Conservation (phyloP, 2,113 vertebrate species). For the Buteo buteo region DNA sequence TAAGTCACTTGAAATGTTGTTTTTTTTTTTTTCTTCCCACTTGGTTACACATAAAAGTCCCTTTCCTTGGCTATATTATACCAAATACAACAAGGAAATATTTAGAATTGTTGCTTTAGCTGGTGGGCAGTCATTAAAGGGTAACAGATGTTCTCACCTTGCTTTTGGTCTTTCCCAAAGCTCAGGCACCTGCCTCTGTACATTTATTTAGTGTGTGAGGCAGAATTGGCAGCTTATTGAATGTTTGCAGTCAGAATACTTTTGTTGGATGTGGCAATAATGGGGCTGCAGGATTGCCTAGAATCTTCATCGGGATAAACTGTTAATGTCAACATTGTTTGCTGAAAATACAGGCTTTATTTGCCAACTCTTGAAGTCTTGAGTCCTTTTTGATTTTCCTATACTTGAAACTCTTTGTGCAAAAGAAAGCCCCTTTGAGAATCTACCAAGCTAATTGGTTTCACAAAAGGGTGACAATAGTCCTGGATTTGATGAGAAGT, state of each 20-base stretch:
- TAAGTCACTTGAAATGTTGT: neutral
- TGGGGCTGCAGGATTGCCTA: neutral
- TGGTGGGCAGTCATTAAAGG: neutral
- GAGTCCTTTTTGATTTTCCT: neutral
- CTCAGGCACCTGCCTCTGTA: neutral
- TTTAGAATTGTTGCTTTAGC: neutral
- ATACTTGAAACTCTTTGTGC: neutral
- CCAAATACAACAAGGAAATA: neutral
- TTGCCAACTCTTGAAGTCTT: neutral
- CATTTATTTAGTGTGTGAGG: neutral
- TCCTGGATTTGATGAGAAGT: neutral
- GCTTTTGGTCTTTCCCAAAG: neutral
- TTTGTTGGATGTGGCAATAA: neutral
- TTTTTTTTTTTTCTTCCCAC: neutral
- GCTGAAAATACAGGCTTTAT: neutral
- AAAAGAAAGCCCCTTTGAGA: neutral
- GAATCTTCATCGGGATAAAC: neutral
- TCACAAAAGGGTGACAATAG: neutral
- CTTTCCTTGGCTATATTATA: neutral
- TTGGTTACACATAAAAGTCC: neutral
- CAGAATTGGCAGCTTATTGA: neutral
- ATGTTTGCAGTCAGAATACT: neutral
- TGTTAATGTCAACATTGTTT: neutral
- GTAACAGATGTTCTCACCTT: neutral
- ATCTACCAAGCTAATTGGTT: neutral